A percentile compares a stretch with the other conserved stretches of the same genome.
phyloP scores from a whole-genome alignment of 2,888 invertebrate species.

The Synergus itoensis region DNA sequence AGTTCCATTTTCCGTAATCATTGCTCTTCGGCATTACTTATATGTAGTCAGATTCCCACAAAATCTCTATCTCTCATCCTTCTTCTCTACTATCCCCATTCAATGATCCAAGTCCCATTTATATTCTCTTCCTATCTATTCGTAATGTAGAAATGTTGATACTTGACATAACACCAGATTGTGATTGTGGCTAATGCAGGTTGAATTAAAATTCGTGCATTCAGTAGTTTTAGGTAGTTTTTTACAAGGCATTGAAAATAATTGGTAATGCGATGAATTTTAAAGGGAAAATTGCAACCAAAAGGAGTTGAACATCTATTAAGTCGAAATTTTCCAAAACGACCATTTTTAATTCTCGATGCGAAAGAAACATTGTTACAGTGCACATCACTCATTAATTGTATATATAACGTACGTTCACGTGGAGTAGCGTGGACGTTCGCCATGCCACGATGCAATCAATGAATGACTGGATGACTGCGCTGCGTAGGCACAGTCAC shows the following conservation, averaged over 20 bases:
- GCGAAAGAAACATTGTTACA: not conserved
- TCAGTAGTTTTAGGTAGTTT: not conserved
- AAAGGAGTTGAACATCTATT: no score
- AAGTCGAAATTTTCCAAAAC: not conserved
- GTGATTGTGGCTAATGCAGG: not conserved
- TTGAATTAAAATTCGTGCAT: no score
- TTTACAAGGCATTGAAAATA: not conserved
- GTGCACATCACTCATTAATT: not conserved
- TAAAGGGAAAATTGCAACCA: not conserved
- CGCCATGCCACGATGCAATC: constrained; percentile 49
- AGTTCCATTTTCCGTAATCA: constrained; percentile 47
- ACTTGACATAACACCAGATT: not conserved
- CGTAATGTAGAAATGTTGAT: not conserved
- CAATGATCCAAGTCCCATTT: constrained; percentile 3
- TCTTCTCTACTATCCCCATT: not conserved
- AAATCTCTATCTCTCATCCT: constrained; percentile 7
- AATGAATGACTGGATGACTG: constrained; percentile 23
- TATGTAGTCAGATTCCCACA: constrained; percentile 46
- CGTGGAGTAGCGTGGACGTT: constrained; percentile 24
- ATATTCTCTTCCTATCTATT: not conserved
- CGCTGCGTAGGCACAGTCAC: not conserved
- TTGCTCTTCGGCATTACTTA: constrained; percentile 48
- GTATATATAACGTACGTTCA: not conserved
- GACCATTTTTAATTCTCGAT: not conserved
- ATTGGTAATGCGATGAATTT: not conserved